These are phyloP conservation scores for Drosophila greeni DNA, from an alignment of 2,888 invertebrate genomes.

Conservation along the genomic window DNA sequence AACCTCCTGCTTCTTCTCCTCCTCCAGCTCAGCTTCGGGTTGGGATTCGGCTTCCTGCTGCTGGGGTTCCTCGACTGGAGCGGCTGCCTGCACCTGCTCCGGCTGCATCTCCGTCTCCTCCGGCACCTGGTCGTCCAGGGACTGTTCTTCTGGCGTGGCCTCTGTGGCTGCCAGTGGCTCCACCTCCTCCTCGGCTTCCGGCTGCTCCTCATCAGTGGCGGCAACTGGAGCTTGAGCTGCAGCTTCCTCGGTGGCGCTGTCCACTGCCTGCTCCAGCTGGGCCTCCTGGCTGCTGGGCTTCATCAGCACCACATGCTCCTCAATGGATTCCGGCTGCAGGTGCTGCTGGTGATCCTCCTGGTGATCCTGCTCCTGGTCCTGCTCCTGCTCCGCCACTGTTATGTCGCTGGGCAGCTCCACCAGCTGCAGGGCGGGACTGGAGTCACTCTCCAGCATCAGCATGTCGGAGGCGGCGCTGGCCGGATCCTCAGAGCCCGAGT, in stretches of 20 bases:
- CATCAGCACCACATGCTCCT: conserved; percentile 56
- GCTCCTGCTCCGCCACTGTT: conserved; percentile 43
- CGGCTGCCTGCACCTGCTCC: neutral
- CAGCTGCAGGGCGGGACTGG: conserved; percentile 63
- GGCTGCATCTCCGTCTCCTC: conserved; percentile 10
- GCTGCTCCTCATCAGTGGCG: neutral
- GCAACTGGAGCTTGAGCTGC: conserved; percentile 12
- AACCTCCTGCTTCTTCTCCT: neutral
- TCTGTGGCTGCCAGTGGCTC: conserved; percentile 4
- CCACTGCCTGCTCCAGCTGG: conserved; percentile 51
- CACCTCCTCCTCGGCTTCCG: conserved; percentile 1
- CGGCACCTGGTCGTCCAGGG: conserved; percentile 25
- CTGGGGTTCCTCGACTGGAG: conserved; percentile 1
- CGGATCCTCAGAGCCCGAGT: conserved; percentile 29
- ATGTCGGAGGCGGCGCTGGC: conserved; percentile 59
- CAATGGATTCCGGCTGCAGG: conserved; percentile 46
- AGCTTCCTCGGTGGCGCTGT: conserved; percentile 47
- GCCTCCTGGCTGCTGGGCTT: conserved; percentile 38
- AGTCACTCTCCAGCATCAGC: conserved; percentile 75
- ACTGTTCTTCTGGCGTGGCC: conserved; percentile 15
- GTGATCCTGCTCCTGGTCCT: neutral
- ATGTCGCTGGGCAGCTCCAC: conserved; percentile 61
- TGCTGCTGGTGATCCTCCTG: conserved; percentile 28
- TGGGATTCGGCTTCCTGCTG: conserved; percentile 1
- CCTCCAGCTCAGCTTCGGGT: conserved; percentile 7